phyloP scores from a whole-genome alignment of 1,140 invertebrate genomes.

The Cydia pomonella region DNA sequence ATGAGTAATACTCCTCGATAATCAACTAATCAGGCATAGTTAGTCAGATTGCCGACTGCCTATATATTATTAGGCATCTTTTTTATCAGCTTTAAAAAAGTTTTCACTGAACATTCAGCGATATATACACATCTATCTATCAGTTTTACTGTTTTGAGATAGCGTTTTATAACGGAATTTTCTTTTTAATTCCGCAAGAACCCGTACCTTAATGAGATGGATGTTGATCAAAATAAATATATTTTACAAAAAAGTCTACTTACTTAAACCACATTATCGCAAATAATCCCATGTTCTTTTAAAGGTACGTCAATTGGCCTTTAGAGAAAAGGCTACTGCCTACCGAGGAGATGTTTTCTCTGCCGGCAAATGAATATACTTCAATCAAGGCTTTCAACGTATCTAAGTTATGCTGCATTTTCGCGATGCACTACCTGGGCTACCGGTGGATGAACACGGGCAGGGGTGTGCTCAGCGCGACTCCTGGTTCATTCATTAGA shows the following conservation, averaged over 20 bases:
- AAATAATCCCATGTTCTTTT: constrained; percentile 61
- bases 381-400: constrained; percentile 94
- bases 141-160: no score
- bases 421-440: constrained; percentile 86
- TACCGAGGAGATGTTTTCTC: constrained; percentile 81
- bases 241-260: constrained; percentile 30
- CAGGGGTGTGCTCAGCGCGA: constrained; percentile 89
- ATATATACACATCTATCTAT: no score
- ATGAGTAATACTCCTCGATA: no score
- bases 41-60: no score
- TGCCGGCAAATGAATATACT: constrained; percentile 84
- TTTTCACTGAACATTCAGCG: no score
- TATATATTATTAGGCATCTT: no score
- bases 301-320: constrained; percentile 85
- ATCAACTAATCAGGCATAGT: no score
- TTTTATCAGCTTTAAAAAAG: no score
- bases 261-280: constrained; percentile 18
- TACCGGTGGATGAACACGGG: constrained; percentile 85
- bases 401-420: constrained; percentile 93
- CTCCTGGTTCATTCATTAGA: constrained; percentile 96
- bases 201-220: no score
- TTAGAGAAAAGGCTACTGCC: constrained; percentile 65
- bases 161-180: no score
- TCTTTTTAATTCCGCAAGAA: no score
- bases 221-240: no score